Base-by-base conservation (phyloP, 1,140 invertebrate genomes). In the Macrostomum lignano region DNA sequence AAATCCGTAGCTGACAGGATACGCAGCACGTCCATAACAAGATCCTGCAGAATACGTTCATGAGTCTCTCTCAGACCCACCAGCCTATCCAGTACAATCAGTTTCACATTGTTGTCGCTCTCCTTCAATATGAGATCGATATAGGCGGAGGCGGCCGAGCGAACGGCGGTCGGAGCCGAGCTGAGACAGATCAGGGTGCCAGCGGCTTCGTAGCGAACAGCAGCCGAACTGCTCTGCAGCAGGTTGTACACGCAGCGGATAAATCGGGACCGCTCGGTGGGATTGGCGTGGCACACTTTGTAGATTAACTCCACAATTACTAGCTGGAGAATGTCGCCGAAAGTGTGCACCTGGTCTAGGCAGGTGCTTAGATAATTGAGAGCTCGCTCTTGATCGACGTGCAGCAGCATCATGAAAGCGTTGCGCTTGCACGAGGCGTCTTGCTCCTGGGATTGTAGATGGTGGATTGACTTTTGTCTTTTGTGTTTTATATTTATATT, bases 261-360 rank as follows among this genome's bases (percentile, higher is more conserved):
- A 53, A 96, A 98, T 25, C 81, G 67, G 1, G 81, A 77, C 13
- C 86, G 65, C 60, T 96, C 88, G 7, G 70, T 68, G n/a, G 86
- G 86, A 66, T 94, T 23, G 2, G 9, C 13, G 29, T 25, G 26
- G 41, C 39, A 41, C 46, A 88, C 84, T 68, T 96, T 96, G 49
- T 96, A 96, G 46, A 98, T 96, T 0, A 98, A 64, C 58, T 98
- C 88, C 0, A 98, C 88, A 49, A 96, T 96, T 17, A 98, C 81
- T 23, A 98, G 61, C 52, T 98, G 91, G 5, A 98, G 58, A 42
- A 94, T 96, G 53, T 98, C 88, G 9, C 82, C 84, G 58, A 98
- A 96, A 19, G 69, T 70, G 43, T 75, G 73, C 33, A 60, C 61
- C 42, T 63, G 61, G 52, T 94, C 84, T 28, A 98, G 69, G 51